Evolutionary conservation across 2,888 invertebrate genomes (phyloP).

Genomic region (Sepiola atlantica): DNA sequence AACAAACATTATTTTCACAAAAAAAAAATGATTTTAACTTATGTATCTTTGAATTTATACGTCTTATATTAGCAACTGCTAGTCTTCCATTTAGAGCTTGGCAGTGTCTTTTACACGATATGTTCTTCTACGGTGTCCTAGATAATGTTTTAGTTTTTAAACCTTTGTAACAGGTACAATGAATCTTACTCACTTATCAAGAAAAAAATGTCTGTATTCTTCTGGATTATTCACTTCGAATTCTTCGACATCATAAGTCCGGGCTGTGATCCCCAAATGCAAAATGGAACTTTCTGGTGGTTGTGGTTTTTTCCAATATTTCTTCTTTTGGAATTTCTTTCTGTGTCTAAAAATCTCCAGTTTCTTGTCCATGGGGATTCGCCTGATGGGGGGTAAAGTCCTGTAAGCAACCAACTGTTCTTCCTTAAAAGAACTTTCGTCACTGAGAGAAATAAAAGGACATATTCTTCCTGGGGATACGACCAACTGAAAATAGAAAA

Average conservation of each 20-base stretch:
- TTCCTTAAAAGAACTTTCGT: neutral
- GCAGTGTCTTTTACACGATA: too few species aligned
- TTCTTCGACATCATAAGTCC: conserved; percentile 71
- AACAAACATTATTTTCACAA: too few species aligned
- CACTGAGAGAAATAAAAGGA: neutral
- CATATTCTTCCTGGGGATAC: neutral
- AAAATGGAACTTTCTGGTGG: conserved; percentile 72
- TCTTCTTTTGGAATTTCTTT: conserved; percentile 57
- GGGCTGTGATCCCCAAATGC: conserved; percentile 73
- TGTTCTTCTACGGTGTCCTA: too few species aligned
- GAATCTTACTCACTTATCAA: conserved; percentile 65
- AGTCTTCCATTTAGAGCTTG: too few species aligned
- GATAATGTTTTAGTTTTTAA: too few species aligned
- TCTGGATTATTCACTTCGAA: conserved; percentile 70
- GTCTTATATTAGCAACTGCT: too few species aligned
- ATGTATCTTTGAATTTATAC: too few species aligned
- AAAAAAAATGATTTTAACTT: too few species aligned
- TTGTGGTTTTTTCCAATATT: conserved; percentile 68
- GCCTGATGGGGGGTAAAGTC: neutral
- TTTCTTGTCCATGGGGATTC: neutral
- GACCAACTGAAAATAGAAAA: neutral
- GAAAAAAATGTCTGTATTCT: conserved; percentile 68
- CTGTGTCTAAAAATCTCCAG: conserved; percentile 32
- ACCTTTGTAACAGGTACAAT: neutral
- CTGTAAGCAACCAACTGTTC: neutral